Evolutionary conservation across 2,113 vertebrate species (phyloP), one percentile per base, ranked within the genome.

Genomic region (Deroptyus accipitrinus): DNA sequence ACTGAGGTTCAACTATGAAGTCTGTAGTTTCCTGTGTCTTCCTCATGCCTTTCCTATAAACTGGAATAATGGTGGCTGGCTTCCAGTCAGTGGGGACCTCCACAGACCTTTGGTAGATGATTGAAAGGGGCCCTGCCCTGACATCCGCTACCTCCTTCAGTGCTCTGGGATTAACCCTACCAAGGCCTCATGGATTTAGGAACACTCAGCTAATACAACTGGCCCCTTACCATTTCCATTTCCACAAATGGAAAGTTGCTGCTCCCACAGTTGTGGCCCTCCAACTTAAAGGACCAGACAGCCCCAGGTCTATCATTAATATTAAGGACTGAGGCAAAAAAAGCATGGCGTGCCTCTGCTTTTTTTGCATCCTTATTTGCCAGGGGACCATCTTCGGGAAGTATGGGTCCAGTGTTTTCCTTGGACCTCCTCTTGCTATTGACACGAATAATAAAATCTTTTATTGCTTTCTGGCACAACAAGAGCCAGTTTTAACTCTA

Each of bases 301-400:
- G 33, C 15, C 23, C 27, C 28, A 83, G 24, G 28, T 54, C 20
- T 57, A 55, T 15, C 23, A 31, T 19, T 11, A 73, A 4, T 41
- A 33, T 48, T 41, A 44, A 79, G 30, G 17, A 46, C 24, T 11
- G 27, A 62, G 13, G 8, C 11, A 8, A 44, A 78, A 85, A 75
- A 20, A 6, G 0, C 3, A 35, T 1, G 17, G 9, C 62, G 24
- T 25, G 17, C 8, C 9, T 46, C 27, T 5, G 5, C 17, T 31
- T 69, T 18, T 77, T 63, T 46, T 72, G 17, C 49, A 72, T 3
- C 10, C 4, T 18, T 46, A 13, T 51, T 83, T 78, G 28, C 15
- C 25, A 77, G 48, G 48, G 13, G 7, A 46, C 33, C 18, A 67
- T 10, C 28, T 67, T 62, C 22, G 62, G 19, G 5, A 55, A 30